Percentiles rank a stretch among this genome's conserved stretches.
Evolutionary conservation across 2,888 invertebrate species (phyloP).

Genomic region (Allolobophora icterica): DNA sequence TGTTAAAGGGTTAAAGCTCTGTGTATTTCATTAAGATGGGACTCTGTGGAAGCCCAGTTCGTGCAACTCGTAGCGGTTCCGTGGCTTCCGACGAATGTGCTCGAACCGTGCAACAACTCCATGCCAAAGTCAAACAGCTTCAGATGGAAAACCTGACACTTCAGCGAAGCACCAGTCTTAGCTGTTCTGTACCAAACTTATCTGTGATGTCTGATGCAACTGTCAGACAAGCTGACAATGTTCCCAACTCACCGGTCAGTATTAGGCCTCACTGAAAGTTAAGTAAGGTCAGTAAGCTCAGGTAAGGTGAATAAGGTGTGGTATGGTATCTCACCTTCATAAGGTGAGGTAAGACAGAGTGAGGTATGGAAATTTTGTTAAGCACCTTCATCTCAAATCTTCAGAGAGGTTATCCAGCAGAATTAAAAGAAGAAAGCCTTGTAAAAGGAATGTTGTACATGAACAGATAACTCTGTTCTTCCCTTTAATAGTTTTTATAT

Average conservation of each 20-base stretch:
- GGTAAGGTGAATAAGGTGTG: neutral
- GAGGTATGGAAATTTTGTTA: too few species aligned
- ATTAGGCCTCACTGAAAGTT: neutral
- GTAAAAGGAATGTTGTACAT: too few species aligned
- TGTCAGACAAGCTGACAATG: neutral
- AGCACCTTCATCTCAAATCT: too few species aligned
- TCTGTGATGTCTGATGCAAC: neutral
- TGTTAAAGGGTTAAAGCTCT: too few species aligned
- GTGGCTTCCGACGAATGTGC: neutral
- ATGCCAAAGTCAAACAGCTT: slow-evolving; percentile 9
- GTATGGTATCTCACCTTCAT: neutral
- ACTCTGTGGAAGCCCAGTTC: slow-evolving; percentile 10
- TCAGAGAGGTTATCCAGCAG: too few species aligned
- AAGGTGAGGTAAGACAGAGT: neutral
- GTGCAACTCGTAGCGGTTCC: neutral
- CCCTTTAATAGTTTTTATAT: too few species aligned
- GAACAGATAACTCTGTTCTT: too few species aligned
- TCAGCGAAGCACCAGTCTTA: neutral
- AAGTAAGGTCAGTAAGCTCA: neutral
- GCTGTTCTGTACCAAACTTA: slow-evolving; percentile 14
- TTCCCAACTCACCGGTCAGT: neutral
- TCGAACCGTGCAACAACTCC: neutral
- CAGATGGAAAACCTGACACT: slow-evolving; percentile 13
- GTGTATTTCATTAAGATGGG: neutral
- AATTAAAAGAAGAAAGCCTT: too few species aligned